These are phyloP conservation scores for Onychorhynchus coronatus DNA, from an alignment of 2,113 vertebrate genomes.

Conservation along the genomic window DNA sequence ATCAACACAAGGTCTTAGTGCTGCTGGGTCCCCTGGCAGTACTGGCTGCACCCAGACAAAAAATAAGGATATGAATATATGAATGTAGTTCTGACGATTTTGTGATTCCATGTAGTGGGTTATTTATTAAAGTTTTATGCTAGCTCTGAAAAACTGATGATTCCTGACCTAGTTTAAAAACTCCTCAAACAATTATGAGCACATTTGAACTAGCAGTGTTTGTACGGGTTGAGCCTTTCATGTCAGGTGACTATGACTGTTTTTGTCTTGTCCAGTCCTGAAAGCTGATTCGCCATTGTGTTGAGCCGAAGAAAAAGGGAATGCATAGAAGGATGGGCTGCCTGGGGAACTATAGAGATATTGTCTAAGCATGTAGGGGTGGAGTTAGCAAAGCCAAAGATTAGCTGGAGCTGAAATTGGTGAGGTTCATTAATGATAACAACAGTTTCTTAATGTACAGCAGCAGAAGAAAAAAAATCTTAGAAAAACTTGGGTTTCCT, in stretches of 20 bases:
- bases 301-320: background rate
- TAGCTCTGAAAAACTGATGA: background rate
- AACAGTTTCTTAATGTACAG: background rate
- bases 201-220: background rate
- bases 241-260: background rate
- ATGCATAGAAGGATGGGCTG: background rate
- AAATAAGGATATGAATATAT: background rate
- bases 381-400: background rate
- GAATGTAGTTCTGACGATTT: background rate
- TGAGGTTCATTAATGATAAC: background rate
- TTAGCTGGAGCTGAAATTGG: background rate
- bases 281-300: background rate
- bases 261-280: background rate
- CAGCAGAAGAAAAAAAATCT: background rate
- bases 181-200: background rate
- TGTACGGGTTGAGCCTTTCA: background rate
- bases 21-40: background rate
- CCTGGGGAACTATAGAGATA: background rate
- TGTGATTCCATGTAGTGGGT: background rate
- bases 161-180: background rate
- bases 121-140: background rate
- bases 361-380: background rate
- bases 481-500: background rate
- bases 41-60: background rate
- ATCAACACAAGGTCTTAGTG: background rate